Conservation (phyloP, 2,113 vertebrate species). For the rabbit (Oryctolagus cuniculus) region DNA sequence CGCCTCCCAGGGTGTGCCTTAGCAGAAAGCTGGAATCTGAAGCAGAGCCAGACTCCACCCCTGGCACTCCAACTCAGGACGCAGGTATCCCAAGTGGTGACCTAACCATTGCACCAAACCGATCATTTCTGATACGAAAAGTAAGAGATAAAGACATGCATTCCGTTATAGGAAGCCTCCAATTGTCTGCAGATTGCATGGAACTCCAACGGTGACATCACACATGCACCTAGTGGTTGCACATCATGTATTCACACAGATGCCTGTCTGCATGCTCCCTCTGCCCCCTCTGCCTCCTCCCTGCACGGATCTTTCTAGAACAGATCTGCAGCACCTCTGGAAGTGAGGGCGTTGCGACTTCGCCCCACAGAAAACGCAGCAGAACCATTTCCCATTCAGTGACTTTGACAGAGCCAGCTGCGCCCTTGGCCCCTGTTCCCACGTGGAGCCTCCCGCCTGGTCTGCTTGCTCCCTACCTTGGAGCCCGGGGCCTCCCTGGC, state of each 20-base stretch:
- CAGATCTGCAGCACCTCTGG: rapidly evolving
- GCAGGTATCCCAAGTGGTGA: too few species aligned
- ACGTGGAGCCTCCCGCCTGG: too few species aligned
- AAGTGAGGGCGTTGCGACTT: rapidly evolving
- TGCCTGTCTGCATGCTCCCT: rapidly evolving
- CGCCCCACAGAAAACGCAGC: rapidly evolving
- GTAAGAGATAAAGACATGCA: not conserved
- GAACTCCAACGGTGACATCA: not conserved
- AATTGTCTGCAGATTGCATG: too few species aligned
- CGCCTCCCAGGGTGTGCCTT: too few species aligned
- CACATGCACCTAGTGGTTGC: not conserved
- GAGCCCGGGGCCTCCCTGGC: rapidly evolving
- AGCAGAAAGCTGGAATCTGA: too few species aligned
- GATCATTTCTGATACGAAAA: not conserved
- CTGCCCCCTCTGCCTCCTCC: not conserved
- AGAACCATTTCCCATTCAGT: not conserved
- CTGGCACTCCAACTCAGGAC: too few species aligned
- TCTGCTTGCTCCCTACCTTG: too few species aligned
- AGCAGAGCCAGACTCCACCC: too few species aligned
- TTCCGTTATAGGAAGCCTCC: too few species aligned
- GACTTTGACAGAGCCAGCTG: not conserved
- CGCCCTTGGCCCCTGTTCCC: too few species aligned
- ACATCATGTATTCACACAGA: not conserved
- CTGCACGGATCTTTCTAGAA: not conserved
- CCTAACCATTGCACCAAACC: too few species aligned